phyloP scores from a whole-genome alignment of 1,140 invertebrate genomes.

The Megalonaias nervosa region DNA sequence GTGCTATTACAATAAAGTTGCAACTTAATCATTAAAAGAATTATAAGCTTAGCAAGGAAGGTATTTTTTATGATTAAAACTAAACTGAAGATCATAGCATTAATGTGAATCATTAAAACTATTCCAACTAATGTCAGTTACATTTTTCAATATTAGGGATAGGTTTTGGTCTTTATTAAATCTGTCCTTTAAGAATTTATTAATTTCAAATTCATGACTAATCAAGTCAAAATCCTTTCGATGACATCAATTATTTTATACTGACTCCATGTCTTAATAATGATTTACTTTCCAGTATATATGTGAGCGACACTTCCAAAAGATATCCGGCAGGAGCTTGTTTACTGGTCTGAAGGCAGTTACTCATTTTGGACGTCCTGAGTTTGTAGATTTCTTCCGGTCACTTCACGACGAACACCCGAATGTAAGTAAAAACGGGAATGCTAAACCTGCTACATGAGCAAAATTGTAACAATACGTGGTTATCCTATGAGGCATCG shows the following conservation, averaged over 20 bases:
- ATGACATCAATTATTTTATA: background rate
- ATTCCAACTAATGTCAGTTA: too few relatives aligned
- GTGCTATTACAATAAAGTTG: background rate
- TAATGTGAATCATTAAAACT: too few relatives aligned
- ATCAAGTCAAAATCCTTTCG: background rate
- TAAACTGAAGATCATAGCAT: too few relatives aligned
- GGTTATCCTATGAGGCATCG: too few relatives aligned
- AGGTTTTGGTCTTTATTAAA: background rate
- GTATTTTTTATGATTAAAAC: too few relatives aligned
- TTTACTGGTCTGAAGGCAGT: constrained; percentile 98
- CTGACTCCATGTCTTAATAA: background rate
- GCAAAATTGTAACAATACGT: too few relatives aligned
- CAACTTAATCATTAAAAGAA: too few relatives aligned
- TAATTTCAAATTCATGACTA: background rate
- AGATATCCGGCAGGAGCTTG: constrained; percentile 94
- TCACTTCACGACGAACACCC: constrained; percentile 98
- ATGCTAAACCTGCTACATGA: too few relatives aligned
- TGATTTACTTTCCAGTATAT: constrained; percentile 88
- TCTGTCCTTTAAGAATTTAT: background rate
- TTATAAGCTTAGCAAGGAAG: too few relatives aligned
- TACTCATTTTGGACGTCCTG: constrained; percentile 94
- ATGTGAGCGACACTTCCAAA: constrained; percentile 99
- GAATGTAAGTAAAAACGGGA: constrained; percentile 78
- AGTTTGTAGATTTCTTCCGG: constrained; percentile 97
- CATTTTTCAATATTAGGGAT: background rate